These are phyloP conservation scores for Trematomus loennbergii DNA, from an alignment of 2,113 vertebrate genomes.

Conservation along the genomic window DNA sequence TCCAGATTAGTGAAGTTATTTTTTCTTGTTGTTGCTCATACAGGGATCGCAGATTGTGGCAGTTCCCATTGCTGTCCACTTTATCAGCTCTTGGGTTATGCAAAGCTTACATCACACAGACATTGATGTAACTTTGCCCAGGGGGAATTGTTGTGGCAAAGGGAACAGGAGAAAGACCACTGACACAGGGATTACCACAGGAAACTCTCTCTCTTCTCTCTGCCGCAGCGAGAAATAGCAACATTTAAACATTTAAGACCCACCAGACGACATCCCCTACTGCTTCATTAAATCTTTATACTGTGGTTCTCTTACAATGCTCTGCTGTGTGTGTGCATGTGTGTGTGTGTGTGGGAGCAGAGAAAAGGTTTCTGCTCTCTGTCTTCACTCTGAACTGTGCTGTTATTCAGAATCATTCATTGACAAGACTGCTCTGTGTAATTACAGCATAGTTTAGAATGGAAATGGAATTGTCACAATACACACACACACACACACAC, in stretches of 20 bases:
- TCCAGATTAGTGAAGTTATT: slow-evolving; percentile 11
- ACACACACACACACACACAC: background rate
- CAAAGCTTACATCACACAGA: slow-evolving; percentile 58
- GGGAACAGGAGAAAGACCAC: slow-evolving; percentile 46
- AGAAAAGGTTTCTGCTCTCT: slow-evolving; percentile 23
- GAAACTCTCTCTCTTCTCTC: slow-evolving; percentile 47
- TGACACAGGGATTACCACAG: slow-evolving; percentile 53
- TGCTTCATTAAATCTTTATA: slow-evolving; percentile 77
- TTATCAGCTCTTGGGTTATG: slow-evolving; percentile 48
- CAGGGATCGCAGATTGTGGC: background rate
- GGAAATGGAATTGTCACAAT: slow-evolving; percentile 38
- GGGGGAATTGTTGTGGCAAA: slow-evolving; percentile 45
- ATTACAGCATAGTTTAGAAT: slow-evolving; percentile 54
- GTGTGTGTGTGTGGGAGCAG: slow-evolving; percentile 13
- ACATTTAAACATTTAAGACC: slow-evolving; percentile 77
- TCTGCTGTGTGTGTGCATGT: slow-evolving; percentile 36
- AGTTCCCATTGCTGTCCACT: background rate
- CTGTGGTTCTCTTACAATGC: slow-evolving; percentile 46
- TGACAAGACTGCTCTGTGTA: slow-evolving; percentile 46
- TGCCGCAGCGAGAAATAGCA: slow-evolving; percentile 65
- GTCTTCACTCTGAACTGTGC: slow-evolving; percentile 21
- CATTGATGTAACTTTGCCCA: slow-evolving; percentile 47
- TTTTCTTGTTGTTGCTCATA: slow-evolving; percentile 1
- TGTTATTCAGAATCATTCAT: slow-evolving; percentile 31
- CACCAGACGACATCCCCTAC: slow-evolving; percentile 58